Percentiles rank a stretch among this genome's conserved stretches.
phyloP scores from a whole-genome alignment of 2,888 invertebrate genomes.

The Aleiodes leptofemur region DNA sequence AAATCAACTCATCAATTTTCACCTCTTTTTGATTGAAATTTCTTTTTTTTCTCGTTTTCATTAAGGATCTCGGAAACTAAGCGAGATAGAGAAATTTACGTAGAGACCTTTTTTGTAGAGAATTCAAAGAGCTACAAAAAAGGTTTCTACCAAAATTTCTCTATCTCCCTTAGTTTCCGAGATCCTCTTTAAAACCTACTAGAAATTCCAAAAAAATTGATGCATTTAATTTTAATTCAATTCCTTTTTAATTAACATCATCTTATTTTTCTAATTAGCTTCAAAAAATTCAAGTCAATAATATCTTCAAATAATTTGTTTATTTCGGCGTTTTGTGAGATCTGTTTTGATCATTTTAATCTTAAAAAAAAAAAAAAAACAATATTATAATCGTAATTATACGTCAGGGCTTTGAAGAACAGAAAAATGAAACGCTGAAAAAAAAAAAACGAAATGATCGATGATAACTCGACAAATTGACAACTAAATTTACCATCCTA shows the following conservation, averaged over 20 bases:
- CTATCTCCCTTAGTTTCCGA: neutral
- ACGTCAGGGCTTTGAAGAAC: neutral
- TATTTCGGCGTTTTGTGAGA: neutral
- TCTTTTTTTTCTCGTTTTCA: no score
- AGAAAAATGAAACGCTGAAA: constrained; percentile 6
- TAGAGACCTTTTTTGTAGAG: no score
- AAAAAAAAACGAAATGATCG: constrained; percentile 31
- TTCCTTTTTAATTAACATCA: no score
- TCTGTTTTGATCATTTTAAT: neutral
- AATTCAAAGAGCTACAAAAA: no score
- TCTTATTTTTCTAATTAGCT: no score
- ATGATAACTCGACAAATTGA: constrained; percentile 29
- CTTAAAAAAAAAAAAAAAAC: constrained; percentile 13
- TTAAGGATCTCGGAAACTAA: no score
- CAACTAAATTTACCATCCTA: constrained; percentile 33
- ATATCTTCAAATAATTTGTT: neutral
- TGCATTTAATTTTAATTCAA: neutral
- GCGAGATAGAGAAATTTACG: no score
- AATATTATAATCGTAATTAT: constrained; percentile 11
- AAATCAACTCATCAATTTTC: no score
- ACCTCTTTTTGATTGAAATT: no score
- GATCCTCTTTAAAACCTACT: neutral
- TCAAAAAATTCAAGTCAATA: no score
- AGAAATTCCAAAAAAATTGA: neutral
- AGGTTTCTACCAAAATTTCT: no score